Percentiles rank a stretch among this genome's conserved stretches.
Evolutionary conservation across 1,140 invertebrate species (phyloP).

Genomic region (Drosophila rufa): DNA sequence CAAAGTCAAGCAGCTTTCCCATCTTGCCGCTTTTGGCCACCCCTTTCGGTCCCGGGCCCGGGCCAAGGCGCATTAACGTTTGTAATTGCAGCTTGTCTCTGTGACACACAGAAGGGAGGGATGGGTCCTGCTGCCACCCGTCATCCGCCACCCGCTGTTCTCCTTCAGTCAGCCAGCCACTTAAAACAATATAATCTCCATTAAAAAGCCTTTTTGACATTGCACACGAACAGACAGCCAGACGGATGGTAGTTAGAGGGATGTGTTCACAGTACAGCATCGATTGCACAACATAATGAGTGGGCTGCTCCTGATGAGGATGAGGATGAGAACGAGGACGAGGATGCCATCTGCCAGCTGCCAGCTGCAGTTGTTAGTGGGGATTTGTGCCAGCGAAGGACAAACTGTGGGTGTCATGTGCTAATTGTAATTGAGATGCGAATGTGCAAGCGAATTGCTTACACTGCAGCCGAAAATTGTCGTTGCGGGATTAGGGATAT

Average conservation of each 20-base stretch:
- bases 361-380: constrained; percentile 28
- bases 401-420: constrained; percentile 52
- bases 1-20: constrained; percentile 67
- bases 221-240: constrained; percentile 46
- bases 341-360: constrained; percentile 3
- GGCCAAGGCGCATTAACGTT: constrained; percentile 74
- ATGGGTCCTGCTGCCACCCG: constrained; percentile 1
- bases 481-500: background rate
- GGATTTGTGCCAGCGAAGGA: constrained; percentile 47
- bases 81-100: constrained; percentile 80
- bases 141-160: constrained; percentile 5
- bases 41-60: constrained; percentile 2
- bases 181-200: constrained; percentile 84
- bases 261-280: constrained; percentile 40
- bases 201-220: constrained; percentile 83
- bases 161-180: constrained; percentile 56
- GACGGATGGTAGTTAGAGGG: constrained; percentile 17
- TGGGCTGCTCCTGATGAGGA: constrained; percentile 15
- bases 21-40: background rate
- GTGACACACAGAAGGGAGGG: constrained; percentile 43
- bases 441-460: constrained; percentile 25
- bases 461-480: constrained; percentile 14
- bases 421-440: constrained; percentile 63
- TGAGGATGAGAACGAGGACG: constrained; percentile 2
- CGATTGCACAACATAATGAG: constrained; percentile 63